A percentile compares a stretch with the other conserved stretches of the same genome.
phyloP scores from a whole-genome alignment of 2,888 invertebrate genomes.

The Lapara coniferarum region DNA sequence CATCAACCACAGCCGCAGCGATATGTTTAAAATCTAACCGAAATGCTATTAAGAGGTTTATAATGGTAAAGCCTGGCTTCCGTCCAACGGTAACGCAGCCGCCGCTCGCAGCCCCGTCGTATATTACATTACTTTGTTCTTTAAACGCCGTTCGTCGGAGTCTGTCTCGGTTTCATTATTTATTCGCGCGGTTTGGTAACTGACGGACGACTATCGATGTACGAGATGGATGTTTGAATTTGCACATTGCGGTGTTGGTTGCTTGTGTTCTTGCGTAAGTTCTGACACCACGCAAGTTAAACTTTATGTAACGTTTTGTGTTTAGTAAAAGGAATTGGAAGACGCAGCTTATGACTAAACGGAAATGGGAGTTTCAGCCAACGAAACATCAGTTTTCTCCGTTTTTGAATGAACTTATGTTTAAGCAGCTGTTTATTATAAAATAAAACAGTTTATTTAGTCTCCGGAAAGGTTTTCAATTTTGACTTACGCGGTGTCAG shows the following conservation, averaged over 20 bases:
- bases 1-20: slow-evolving; percentile 27
- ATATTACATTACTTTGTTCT: slow-evolving; percentile 64
- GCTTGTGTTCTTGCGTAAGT: too few relatives aligned
- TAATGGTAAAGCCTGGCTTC: slow-evolving; percentile 55
- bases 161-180: slow-evolving; percentile 38
- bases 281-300: too few relatives aligned
- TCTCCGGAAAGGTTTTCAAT: too few relatives aligned
- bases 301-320: too few relatives aligned
- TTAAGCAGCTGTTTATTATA: too few relatives aligned
- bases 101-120: slow-evolving; percentile 48
- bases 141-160: slow-evolving; percentile 51
- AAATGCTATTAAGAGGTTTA: slow-evolving; percentile 55
- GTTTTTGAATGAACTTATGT: too few relatives aligned
- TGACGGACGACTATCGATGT: neutral
- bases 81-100: slow-evolving; percentile 45
- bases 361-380: too few relatives aligned
- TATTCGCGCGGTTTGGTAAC: slow-evolving; percentile 30
- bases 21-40: slow-evolving; percentile 48
- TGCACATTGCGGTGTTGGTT: neutral
- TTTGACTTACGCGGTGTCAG: too few relatives aligned
- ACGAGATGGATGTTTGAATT: neutral
- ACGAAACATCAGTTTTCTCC: too few relatives aligned
- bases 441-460: too few relatives aligned
- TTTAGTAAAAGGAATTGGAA: neutral
- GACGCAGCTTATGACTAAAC: too few relatives aligned